These are phyloP conservation scores for Coelopa pilipes DNA, from an alignment of 2,888 invertebrate species.

Conservation along the genomic window DNA sequence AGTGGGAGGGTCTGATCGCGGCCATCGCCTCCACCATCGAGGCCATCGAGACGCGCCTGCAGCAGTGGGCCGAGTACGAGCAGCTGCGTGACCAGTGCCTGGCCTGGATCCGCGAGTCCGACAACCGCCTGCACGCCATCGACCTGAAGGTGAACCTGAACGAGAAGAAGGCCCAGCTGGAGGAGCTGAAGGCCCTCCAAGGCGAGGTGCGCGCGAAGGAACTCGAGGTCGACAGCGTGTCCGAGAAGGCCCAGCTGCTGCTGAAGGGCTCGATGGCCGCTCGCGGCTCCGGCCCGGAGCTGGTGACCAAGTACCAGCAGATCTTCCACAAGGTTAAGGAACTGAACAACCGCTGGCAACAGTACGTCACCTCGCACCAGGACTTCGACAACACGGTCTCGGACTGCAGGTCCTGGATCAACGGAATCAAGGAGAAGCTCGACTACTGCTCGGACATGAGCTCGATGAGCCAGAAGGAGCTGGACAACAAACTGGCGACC, in stretches of 20 bases:
- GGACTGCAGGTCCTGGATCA: slow-evolving; percentile 86
- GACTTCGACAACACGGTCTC: slow-evolving; percentile 84
- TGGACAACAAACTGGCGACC: slow-evolving; percentile 84
- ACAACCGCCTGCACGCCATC: slow-evolving; percentile 86
- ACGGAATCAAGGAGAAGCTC: slow-evolving; percentile 83
- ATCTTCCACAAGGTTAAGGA: slow-evolving; percentile 92
- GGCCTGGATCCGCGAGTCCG: slow-evolving; percentile 88
- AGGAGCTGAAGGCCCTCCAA: slow-evolving; percentile 81
- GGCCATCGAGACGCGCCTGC: slow-evolving; percentile 82
- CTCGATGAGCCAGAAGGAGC: slow-evolving; percentile 83
- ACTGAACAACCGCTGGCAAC: slow-evolving; percentile 89
- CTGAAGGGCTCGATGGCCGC: slow-evolving; percentile 79
- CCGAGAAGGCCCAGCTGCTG: slow-evolving; percentile 88
- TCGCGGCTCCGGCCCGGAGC: slow-evolving; percentile 84
- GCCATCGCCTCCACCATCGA: slow-evolving; percentile 82
- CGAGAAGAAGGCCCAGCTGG: slow-evolving; percentile 87
- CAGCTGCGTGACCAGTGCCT: slow-evolving; percentile 84
- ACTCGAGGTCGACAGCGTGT: slow-evolving; percentile 91
- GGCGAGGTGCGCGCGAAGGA: slow-evolving; percentile 92
- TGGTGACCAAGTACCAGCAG: slow-evolving; percentile 92
- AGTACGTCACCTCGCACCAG: slow-evolving; percentile 87
- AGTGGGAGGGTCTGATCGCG: slow-evolving; percentile 86
- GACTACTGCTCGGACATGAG: slow-evolving; percentile 86
- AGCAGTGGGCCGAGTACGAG: slow-evolving; percentile 94
- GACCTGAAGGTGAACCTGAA: slow-evolving; percentile 84